These are phyloP conservation scores for Nomada fabriciana DNA, from an alignment of 2,888 invertebrate species.

Conservation along the genomic window DNA sequence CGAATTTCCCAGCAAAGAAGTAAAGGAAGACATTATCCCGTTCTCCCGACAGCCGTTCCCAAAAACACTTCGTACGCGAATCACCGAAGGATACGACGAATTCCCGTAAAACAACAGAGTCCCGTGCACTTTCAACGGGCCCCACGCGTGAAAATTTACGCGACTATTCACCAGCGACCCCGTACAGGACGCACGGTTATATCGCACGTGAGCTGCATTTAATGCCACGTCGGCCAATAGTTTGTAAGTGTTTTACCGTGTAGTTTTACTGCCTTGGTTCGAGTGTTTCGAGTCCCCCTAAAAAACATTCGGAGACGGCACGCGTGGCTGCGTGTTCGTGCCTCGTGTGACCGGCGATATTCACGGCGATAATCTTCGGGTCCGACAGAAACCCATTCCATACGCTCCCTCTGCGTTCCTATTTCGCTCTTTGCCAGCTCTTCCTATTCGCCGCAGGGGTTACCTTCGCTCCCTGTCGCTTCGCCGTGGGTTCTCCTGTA, in stretches of 20 bases:
- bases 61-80: no score
- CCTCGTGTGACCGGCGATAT: constrained; percentile 66
- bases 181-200: constrained; percentile 63
- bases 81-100: no score
- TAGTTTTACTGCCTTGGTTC: constrained; percentile 67
- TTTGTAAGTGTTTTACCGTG: constrained; percentile 73
- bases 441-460: background rate
- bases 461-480: background rate
- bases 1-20: no score
- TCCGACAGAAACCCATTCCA: constrained; percentile 70
- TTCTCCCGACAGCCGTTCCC: no score
- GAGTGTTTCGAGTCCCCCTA: constrained; percentile 64
- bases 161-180: constrained; percentile 60
- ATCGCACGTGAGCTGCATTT: constrained; percentile 69
- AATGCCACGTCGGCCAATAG: constrained; percentile 67
- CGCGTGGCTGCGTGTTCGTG: constrained; percentile 36
- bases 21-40: no score
- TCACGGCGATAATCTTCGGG: constrained; percentile 72
- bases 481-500: constrained; percentile 3
- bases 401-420: constrained; percentile 3
- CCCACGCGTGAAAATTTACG: constrained; percentile 55
- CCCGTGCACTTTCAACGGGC: constrained; percentile 43
- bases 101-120: no score
- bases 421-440: constrained; percentile 2
- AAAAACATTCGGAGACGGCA: constrained; percentile 62